Conservation (phyloP, 92 coral and sea anemone genomes). For the Siderastrea siderea region DNA sequence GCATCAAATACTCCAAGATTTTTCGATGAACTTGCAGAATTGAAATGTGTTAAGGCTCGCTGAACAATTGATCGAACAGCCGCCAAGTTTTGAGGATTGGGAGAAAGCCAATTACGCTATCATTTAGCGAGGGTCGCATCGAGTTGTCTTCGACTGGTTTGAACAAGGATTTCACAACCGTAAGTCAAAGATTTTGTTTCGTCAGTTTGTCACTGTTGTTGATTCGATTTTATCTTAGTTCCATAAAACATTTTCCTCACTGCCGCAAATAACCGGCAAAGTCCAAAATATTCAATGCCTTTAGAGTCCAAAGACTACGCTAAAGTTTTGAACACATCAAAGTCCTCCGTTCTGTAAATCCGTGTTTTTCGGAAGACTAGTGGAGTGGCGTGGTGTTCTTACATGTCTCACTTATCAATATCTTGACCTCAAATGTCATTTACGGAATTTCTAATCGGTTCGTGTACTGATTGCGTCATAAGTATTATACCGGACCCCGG, state of each 20-base stretch:
- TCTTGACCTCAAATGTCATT: conserved; percentile 42
- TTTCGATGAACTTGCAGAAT: conserved; percentile 24
- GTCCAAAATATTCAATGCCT: background rate
- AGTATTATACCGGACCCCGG: conserved; percentile 31
- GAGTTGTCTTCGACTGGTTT: background rate
- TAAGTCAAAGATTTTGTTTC: conserved; percentile 19
- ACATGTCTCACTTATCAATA: conserved; percentile 14
- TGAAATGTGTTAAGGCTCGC: conserved; percentile 24
- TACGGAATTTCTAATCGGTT: conserved; percentile 13
- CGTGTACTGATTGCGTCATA: conserved; percentile 39
- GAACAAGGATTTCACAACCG: conserved; percentile 6
- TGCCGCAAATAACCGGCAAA: background rate
- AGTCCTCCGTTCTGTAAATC: background rate
- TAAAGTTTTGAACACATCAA: background rate
- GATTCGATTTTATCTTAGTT: background rate
- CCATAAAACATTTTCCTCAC: background rate
- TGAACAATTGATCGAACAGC: conserved; percentile 7
- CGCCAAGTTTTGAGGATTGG: background rate
- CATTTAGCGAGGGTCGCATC: background rate
- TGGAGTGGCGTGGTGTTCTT: background rate
- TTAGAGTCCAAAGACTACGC: background rate
- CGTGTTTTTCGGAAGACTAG: background rate
- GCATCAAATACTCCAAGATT: conserved; percentile 28
- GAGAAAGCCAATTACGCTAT: background rate
- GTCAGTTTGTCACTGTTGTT: background rate